Percentiles rank a stretch among this genome's conserved stretches.
phyloP scores from a whole-genome alignment of 2,888 invertebrate species.

The Buathra laborator region DNA sequence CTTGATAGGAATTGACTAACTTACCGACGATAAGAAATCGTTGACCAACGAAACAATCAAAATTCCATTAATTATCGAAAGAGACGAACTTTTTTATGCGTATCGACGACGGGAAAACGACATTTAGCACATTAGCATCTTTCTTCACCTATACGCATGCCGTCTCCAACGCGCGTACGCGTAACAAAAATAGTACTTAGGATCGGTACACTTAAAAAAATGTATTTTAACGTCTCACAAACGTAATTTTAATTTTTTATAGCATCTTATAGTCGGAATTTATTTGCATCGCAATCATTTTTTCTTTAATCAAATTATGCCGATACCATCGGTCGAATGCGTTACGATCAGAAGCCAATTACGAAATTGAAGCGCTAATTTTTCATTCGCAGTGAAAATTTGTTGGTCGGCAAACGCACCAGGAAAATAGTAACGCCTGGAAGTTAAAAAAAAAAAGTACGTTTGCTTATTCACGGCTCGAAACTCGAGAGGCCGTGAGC shows the following conservation, averaged over 20 bases:
- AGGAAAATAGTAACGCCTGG: slow-evolving; percentile 31
- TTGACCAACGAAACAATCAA: background rate
- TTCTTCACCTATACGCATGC: background rate
- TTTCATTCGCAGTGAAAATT: slow-evolving; percentile 34
- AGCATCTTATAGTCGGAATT: background rate
- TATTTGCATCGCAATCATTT: background rate
- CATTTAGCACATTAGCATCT: background rate
- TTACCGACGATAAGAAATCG: background rate
- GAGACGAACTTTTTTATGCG: background rate
- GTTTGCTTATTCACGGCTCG: slow-evolving; percentile 64
- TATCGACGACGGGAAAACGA: background rate
- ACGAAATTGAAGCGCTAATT: slow-evolving; percentile 35
- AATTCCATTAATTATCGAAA: background rate
- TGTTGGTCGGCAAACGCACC: slow-evolving; percentile 27
- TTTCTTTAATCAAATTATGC: background rate
- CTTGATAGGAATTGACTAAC: slow-evolving; percentile 36
- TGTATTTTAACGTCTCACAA: too few species aligned
- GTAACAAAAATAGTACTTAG: too few species aligned
- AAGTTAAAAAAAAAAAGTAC: slow-evolving; percentile 45
- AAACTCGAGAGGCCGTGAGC: slow-evolving; percentile 56
- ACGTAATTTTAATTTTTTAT: background rate
- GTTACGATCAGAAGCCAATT: slow-evolving; percentile 33
- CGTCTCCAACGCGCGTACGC: too few species aligned
- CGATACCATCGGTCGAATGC: slow-evolving; percentile 2
- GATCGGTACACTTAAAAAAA: too few species aligned